These are phyloP conservation scores for Macaria notata DNA, from an alignment of 2,888 invertebrate species.

Conservation along the genomic window DNA sequence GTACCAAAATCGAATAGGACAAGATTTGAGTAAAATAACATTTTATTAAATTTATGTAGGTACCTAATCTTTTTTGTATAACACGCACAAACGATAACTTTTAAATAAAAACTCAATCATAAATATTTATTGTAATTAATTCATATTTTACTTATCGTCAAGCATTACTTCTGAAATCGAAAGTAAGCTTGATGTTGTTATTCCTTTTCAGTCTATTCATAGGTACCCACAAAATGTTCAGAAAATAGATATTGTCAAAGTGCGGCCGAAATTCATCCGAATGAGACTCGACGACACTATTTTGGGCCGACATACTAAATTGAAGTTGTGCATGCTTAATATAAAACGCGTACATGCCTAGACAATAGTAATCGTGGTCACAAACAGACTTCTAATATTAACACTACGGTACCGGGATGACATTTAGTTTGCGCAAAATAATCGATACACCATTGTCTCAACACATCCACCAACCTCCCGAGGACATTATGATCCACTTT, in stretches of 20 bases:
- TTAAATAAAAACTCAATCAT: too few relatives aligned
- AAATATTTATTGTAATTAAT: too few relatives aligned
- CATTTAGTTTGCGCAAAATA: constrained; percentile 81
- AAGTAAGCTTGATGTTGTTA: too few relatives aligned
- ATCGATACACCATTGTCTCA: constrained; percentile 82
- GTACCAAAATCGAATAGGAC: too few relatives aligned
- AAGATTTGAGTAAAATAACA: too few relatives aligned
- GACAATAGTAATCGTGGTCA: constrained; percentile 77
- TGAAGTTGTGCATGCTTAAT: constrained; percentile 73
- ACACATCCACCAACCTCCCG: constrained; percentile 73
- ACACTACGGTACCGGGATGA: constrained; percentile 79
- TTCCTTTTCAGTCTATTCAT: constrained; percentile 11
- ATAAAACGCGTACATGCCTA: constrained; percentile 80
- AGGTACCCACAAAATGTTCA: constrained; percentile 55
- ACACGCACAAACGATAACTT: too few relatives aligned
- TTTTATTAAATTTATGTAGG: too few relatives aligned
- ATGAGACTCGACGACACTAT: constrained; percentile 67
- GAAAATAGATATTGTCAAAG: constrained; percentile 63
- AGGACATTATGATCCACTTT: constrained; percentile 55
- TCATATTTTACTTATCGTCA: too few relatives aligned
- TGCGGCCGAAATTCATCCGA: constrained; percentile 59
- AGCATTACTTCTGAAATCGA: too few relatives aligned
- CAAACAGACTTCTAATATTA: constrained; percentile 82
- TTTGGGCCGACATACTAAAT: constrained; percentile 75
- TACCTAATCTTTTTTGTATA: too few relatives aligned